A percentile compares a stretch with the other conserved stretches of the same genome.
phyloP scores from a whole-genome alignment of 2,113 vertebrate genomes.

The Serinus canaria region DNA sequence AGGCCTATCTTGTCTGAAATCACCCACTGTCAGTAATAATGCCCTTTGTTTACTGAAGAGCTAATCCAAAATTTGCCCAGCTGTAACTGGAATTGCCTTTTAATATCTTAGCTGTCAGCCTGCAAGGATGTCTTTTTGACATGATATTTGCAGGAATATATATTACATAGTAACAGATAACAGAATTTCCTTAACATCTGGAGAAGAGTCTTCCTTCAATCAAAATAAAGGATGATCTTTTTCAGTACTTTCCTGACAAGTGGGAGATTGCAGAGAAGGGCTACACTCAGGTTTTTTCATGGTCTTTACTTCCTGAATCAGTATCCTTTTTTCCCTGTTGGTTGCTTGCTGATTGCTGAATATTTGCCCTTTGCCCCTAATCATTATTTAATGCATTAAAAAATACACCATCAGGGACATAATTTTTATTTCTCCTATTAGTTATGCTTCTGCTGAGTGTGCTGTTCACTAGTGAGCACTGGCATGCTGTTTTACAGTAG shows the following conservation, averaged over 20 bases:
- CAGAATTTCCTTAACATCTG: conserved; percentile 19
- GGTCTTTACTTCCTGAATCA: not conserved
- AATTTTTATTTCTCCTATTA: conserved; percentile 55
- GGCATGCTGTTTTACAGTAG: conserved; percentile 48
- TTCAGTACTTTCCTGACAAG: not conserved
- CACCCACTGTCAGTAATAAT: not conserved
- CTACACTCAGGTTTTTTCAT: not conserved
- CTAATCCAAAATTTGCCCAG: conserved; percentile 30
- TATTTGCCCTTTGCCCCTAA: conserved; percentile 53
- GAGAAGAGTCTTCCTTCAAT: conserved; percentile 15
- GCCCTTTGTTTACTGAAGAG: conserved; percentile 43
- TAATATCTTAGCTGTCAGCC: conserved; percentile 36
- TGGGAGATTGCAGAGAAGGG: not conserved
- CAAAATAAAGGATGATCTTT: conserved; percentile 29
- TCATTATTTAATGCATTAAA: conserved; percentile 54
- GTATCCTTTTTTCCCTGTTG: not conserved
- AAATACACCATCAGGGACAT: conserved; percentile 10
- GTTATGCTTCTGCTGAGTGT: conserved; percentile 46
- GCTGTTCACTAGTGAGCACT: conserved; percentile 42
- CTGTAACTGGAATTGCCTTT: conserved; percentile 38
- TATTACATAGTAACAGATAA: not conserved
- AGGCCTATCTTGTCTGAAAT: not conserved
- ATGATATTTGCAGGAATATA: not conserved
- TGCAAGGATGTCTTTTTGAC: not conserved
- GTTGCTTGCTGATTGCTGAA: conserved; percentile 28